These are phyloP conservation scores for Coreoperca whiteheadi DNA, from an alignment of 2,113 vertebrate species.

Conservation along the genomic window DNA sequence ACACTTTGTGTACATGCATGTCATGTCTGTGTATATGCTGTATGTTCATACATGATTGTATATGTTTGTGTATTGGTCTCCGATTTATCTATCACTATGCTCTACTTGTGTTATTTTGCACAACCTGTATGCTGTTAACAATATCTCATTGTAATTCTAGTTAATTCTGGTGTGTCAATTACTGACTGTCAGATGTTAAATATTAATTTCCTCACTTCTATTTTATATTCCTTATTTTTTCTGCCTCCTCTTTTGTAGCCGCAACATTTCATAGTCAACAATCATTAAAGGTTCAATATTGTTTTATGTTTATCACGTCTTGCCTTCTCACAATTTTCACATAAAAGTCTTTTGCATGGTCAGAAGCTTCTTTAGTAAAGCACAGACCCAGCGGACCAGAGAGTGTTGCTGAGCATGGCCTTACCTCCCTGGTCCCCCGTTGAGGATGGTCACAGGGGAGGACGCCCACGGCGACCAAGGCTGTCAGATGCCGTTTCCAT, in stretches of 20 bases:
- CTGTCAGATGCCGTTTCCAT: conserved; percentile 78
- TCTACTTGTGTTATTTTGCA: neutral
- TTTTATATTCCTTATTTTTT: conserved; percentile 9
- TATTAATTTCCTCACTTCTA: conserved; percentile 5
- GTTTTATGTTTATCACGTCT: neutral
- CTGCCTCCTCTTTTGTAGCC: neutral
- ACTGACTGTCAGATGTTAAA: conserved; percentile 26
- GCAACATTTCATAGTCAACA: neutral
- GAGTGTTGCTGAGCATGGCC: conserved; percentile 58
- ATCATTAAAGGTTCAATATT: neutral
- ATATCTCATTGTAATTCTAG: conserved; percentile 25
- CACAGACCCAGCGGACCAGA: conserved; percentile 23
- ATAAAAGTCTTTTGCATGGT: neutral
- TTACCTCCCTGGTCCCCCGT: conserved; percentile 63
- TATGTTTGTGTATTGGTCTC: neutral
- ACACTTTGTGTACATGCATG: neutral
- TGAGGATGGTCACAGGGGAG: conserved; percentile 69
- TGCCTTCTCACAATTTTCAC: conserved; percentile 15
- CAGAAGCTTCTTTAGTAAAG: neutral
- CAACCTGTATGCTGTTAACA: conserved; percentile 5
- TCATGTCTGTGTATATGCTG: neutral
- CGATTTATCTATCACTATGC: neutral
- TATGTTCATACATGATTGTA: neutral
- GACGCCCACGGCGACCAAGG: conserved; percentile 65
- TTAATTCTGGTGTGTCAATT: conserved; percentile 19